phyloP scores from a whole-genome alignment of 2,113 vertebrate genomes.

The Lynx canadensis region DNA sequence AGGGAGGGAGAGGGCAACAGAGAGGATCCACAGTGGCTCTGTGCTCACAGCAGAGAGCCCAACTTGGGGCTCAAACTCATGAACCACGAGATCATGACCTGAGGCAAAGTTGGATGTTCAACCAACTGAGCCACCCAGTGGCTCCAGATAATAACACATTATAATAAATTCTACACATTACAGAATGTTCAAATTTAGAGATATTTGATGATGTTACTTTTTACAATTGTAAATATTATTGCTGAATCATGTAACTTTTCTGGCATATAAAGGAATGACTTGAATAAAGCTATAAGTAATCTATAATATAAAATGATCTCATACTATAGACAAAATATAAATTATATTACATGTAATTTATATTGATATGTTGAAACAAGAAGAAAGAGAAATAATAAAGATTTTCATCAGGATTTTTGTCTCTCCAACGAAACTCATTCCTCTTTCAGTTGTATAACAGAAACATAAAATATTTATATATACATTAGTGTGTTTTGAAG shows the following conservation, averaged over 20 bases:
- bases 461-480: slow-evolving; percentile 14
- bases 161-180: neutral
- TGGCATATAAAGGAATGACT: neutral
- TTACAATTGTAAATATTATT: neutral
- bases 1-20: no score
- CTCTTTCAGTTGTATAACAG: neutral
- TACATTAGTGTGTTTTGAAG: neutral
- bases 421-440: neutral
- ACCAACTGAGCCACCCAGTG: no score
- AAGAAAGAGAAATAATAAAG: neutral
- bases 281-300: neutral
- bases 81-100: no score
- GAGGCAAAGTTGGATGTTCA: no score
- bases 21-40: no score
- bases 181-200: neutral
- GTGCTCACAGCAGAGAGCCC: no score
- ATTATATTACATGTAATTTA: neutral
- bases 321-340: no score
- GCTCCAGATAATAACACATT: neutral
- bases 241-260: neutral
- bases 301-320: neutral
- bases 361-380: neutral
- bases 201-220: neutral
- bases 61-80: no score
- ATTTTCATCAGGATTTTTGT: neutral